Base-by-base conservation (phyloP, 2,113 vertebrate genomes). In the Nettapus auritus region DNA sequence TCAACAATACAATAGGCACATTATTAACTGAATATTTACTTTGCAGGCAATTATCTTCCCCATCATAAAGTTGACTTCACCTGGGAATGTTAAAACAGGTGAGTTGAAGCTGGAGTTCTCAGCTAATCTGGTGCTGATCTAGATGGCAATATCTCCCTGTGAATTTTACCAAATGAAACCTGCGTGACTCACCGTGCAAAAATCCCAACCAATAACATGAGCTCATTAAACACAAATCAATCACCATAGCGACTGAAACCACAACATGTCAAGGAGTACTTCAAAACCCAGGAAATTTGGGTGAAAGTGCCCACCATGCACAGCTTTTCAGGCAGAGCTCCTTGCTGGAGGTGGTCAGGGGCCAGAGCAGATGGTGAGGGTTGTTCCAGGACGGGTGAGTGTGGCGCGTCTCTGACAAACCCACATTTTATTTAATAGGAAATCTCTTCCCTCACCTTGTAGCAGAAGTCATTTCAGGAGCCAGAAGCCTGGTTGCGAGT, bases 181-280 rank as follows among this genome's bases (percentile, higher is more conserved):
- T 6, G 14, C 16, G 6, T 97, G 94, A 97, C 87, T 97, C 91
- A 95, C 60, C 56, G 71, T 33, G 82, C 53, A 97, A 97, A 91
- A 97, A 96, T 96, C 85, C 78, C 93, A 78, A 67, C 93, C 95
- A 96, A 96, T 96, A 95, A 97, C 74, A 96, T 82, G 80, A 97
- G 83, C 93, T 96, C 95, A 96, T 96, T 87, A 88, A 81, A 92
- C 73, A 91, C 89, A 82, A 95, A 96, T 88, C 89, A 95, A 93
- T 96, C 88, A 76, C 85, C 46, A 48, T 78, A 91, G 95, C 89
- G 96, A 95, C 89, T 90, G 9, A 94, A 93, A 82, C 33, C 86
- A 87, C 90, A 95, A n/a, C 2, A 15, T 46, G 84, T 56, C 80
- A 79, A n/a, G 23, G 80, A 96, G 15, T 25, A 34, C 52, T 29